Conservation (phyloP, 2,888 invertebrate genomes). For the Tachina fera region DNA sequence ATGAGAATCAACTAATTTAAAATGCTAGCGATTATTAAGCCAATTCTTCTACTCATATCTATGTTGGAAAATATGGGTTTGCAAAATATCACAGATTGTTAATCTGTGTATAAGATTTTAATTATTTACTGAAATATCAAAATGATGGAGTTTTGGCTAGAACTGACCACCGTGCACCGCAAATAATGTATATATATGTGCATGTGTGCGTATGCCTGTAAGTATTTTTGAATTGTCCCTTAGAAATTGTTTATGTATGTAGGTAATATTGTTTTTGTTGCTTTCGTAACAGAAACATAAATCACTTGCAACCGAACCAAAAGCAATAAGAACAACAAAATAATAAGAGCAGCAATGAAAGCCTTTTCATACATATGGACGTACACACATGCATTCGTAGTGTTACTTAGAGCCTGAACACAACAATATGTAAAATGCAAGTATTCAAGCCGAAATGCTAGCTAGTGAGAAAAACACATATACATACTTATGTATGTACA, state of each 20-base stretch:
- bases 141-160: too few relatives aligned
- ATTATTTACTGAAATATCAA: too few relatives aligned
- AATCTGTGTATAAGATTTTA: too few relatives aligned
- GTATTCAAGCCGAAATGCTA: constrained; percentile 46
- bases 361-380: constrained; percentile 14
- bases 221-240: constrained; percentile 38
- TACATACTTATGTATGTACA: too few relatives aligned
- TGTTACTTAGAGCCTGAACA: constrained; percentile 51
- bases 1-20: too few relatives aligned
- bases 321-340: constrained; percentile 52
- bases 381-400: neutral
- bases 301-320: constrained; percentile 66
- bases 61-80: too few relatives aligned
- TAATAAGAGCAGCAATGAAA: constrained; percentile 45
- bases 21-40: too few relatives aligned
- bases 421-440: constrained; percentile 53
- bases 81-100: too few relatives aligned
- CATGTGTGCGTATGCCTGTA: neutral
- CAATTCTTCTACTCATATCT: too few relatives aligned
- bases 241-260: constrained; percentile 45
- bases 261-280: constrained; percentile 21
- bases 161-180: neutral
- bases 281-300: constrained; percentile 64
- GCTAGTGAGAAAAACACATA: constrained; percentile 22
- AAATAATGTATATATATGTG: neutral